Percentiles rank a stretch among this genome's conserved stretches.
These are phyloP conservation scores for Tragelaphus scriptus DNA, from an alignment of 2,113 vertebrate species.

Conservation along the genomic window DNA sequence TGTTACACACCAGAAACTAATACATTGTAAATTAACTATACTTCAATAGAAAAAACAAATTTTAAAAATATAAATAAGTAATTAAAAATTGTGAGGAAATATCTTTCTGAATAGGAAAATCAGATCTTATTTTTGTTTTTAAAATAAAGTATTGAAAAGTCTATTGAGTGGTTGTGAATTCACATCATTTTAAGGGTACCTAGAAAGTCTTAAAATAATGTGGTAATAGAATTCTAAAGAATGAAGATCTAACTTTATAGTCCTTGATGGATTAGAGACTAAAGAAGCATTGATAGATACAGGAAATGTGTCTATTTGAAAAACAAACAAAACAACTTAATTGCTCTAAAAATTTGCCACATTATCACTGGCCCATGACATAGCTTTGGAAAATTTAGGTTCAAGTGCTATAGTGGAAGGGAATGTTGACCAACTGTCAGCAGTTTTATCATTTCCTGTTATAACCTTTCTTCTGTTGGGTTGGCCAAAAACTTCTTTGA, in stretches of 20 bases:
- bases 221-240: not conserved
- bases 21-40: not conserved
- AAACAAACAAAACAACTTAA: not conserved
- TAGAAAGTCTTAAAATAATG: not conserved
- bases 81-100: not conserved
- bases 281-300: not conserved
- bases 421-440: not conserved
- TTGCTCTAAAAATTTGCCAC: not conserved
- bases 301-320: not conserved
- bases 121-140: not conserved
- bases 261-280: not conserved
- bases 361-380: not conserved
- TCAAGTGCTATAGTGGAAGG: not conserved
- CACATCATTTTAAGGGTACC: not conserved
- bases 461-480: not conserved
- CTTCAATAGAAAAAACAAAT: not conserved
- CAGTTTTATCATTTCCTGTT: not conserved
- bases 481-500: not conserved
- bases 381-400: not conserved
- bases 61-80: not conserved
- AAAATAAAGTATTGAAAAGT: not conserved
- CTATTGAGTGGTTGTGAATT: not conserved
- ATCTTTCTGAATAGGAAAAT: not conserved
- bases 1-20: not conserved
- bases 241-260: not conserved